Base-by-base conservation (phyloP, 2,888 invertebrate species). In the Meganola albula region DNA sequence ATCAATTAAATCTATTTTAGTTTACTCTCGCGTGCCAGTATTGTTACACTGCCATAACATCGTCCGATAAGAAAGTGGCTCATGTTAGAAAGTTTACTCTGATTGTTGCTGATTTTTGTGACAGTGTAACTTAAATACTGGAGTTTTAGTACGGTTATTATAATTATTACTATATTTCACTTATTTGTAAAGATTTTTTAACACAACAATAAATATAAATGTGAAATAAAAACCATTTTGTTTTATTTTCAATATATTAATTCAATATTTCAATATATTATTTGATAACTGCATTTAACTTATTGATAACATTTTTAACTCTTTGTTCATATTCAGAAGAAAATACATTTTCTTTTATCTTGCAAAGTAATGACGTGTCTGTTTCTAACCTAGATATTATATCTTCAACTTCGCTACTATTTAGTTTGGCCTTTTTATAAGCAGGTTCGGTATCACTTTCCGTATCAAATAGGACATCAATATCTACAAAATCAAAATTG, bases 171-270 rank as follows among this genome's bases (percentile, higher is more conserved):
- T 74, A 71, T 79, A 76, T 78, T 80, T 82, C 84, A 84, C 83
- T 78, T 80, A 84, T 76, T 80, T 84, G 82, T 84, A 84, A 78
- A 83, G 74, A 73, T 75, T 79, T 84, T 83, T 84, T 83, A 84
- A 84, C 80, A 83, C 83, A 82, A 80, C 78, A 84, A 77, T 84
- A 84, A 83, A 83, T 78, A 80, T 84, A 78, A 83, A 78, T 85
- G 84, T 83, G 82, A 79, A 78, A 79, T 75, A 74, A 20, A 20
- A 11, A n/a, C n/a, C 45, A 20, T 52, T 56, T 73, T 58, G 73
- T 82, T 83, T 82, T 62, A 67, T 66, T 68, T 58, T 20, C 8
- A 20, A 16, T 16, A 16, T n/a, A n/a, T n/a, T n/a, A n/a, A n/a
- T n/a, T n/a, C n/a, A n/a, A n/a, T n/a, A n/a, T n/a, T n/a, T 5